These are phyloP conservation scores for Scaptomyza tumidula DNA, from an alignment of 2,888 invertebrate species.

Conservation along the genomic window DNA sequence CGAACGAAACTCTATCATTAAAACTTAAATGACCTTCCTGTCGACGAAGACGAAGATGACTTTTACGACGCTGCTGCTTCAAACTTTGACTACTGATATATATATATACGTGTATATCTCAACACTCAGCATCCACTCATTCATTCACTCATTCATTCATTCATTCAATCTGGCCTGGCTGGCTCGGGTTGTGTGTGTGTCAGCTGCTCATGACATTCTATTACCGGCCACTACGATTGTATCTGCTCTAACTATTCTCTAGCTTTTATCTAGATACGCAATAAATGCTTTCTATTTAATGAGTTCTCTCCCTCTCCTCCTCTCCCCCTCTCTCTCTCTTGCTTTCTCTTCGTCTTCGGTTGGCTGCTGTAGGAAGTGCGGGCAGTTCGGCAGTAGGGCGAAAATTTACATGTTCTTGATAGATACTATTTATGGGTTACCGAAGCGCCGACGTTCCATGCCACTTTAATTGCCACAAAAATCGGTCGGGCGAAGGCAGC, in stretches of 20 bases:
- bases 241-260: slow-evolving; percentile 43
- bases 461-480: slow-evolving; percentile 70
- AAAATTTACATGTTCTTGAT: slow-evolving; percentile 69
- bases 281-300: slow-evolving; percentile 81
- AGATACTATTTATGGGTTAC: slow-evolving; percentile 62
- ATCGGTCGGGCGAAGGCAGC: slow-evolving; percentile 23
- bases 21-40: slow-evolving; percentile 80
- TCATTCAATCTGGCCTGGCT: slow-evolving; percentile 32
- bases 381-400: slow-evolving; percentile 31
- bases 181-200: slow-evolving; percentile 42
- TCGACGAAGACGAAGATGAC: slow-evolving; percentile 47
- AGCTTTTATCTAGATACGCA: slow-evolving; percentile 71
- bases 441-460: slow-evolving; percentile 48
- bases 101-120: too few species aligned
- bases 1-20: slow-evolving; percentile 74
- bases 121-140: slow-evolving; percentile 8
- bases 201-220: slow-evolving; percentile 77
- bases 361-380: slow-evolving; percentile 25
- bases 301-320: slow-evolving; percentile 53
- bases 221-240: slow-evolving; percentile 59
- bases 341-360: background rate
- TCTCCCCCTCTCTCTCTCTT: background rate
- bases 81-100: slow-evolving; percentile 71
- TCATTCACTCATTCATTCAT: slow-evolving; percentile 12
- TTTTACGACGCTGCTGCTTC: slow-evolving; percentile 57